Base-by-base conservation (phyloP, 2,113 vertebrate species). In the Tragelaphus scriptus region DNA sequence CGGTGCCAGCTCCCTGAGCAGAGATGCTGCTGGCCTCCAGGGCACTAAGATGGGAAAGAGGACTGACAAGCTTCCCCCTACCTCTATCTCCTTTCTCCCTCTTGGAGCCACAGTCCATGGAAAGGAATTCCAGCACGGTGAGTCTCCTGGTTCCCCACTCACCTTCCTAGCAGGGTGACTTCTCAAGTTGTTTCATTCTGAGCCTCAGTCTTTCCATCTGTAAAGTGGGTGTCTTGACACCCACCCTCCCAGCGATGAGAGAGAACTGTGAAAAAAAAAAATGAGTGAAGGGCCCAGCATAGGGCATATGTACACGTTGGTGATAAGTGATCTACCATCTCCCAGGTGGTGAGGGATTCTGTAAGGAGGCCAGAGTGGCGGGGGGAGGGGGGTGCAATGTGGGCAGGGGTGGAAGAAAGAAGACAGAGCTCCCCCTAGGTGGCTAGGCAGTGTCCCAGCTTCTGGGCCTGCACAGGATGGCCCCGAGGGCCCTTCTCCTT, bases 281-380 rank as follows among this genome's bases (percentile, higher is more conserved):
- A 17, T 1, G 8, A 17, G 8, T 10, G 5, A 47, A 44, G 23
- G 61, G 17, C 26, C 36, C 10, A 17, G 55, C 5, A 8, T 7
- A 21, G 30, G 77, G 36, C 32, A 21, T 12, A 1, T 2, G 8
- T 1, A 6, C 13, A 30, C 25, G 9, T 19, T 4, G 23, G 36
- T 19, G 30, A 30, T 10, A 6, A 32, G 5, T 13, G 17, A 36
- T 8, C 40, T 30, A n/a, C 40, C 32, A 12, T 61, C 87, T 93
- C 55, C 9, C 25, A 30, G 11, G 2, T 32, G 28, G 53, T 26
- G 61, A 85, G n/a, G 28, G 59, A 2, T 13, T 87, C 80, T 80
- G 30, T 23, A 44, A 19, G 23, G 21, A 13, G 19, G 6, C 14
- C 6, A 1, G 15, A 49, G 9, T 19, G 28, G 13, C 0, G 0